These are phyloP conservation scores for Cybosia mesomella DNA, from an alignment of 2,888 invertebrate species.

Conservation along the genomic window DNA sequence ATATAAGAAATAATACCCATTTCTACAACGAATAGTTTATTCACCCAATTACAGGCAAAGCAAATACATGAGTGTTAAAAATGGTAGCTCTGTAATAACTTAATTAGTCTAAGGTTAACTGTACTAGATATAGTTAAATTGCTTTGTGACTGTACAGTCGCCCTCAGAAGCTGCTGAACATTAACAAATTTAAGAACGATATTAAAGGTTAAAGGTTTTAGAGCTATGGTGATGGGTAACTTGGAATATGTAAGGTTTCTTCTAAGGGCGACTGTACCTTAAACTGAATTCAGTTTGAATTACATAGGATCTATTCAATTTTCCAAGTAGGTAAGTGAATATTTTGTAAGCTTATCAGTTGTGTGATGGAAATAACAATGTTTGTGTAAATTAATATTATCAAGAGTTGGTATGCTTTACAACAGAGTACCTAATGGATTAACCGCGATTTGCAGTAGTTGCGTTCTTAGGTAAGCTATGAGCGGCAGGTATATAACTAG, in stretches of 20 bases:
- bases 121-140: background rate
- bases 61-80: background rate
- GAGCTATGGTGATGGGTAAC: background rate
- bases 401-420: background rate
- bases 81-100: background rate
- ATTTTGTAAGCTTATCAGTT: background rate
- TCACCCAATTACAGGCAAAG: background rate
- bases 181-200: no score
- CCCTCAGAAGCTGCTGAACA: background rate
- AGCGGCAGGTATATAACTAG: slow-evolving; percentile 40
- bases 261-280: background rate
- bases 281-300: slow-evolving; percentile 1
- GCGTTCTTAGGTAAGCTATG: slow-evolving; percentile 6
- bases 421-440: slow-evolving; percentile 2
- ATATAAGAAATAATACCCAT: no score
- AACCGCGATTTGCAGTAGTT: background rate
- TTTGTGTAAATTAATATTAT: background rate
- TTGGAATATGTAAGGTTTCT: background rate
- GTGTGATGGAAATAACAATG: slow-evolving; percentile 1
- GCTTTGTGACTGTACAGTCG: background rate
- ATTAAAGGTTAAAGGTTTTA: no score
- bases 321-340: background rate
- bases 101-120: background rate
- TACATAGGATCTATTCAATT: slow-evolving; percentile 3
- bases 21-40: background rate